Percentiles rank a stretch among this genome's conserved stretches.
phyloP scores from a whole-genome alignment of 2,113 vertebrate species.

The Diadophis punctatus region DNA sequence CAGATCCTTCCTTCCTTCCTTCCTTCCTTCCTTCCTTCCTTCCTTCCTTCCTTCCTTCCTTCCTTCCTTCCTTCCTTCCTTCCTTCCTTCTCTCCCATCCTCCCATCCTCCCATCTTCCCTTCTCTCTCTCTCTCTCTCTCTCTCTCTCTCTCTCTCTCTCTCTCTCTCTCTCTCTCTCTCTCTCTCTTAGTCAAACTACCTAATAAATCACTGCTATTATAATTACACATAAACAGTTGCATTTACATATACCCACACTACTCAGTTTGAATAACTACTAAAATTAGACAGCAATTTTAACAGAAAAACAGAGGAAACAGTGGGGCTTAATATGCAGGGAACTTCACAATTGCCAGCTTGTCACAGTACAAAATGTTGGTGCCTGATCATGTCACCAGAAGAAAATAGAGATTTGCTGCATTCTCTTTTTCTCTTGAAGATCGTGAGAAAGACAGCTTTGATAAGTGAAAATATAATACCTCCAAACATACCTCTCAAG shows the following conservation, averaged over 20 bases:
- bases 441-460: neutral
- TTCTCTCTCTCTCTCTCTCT: accelerated
- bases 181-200: neutral
- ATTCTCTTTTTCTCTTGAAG: neutral
- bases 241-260: neutral
- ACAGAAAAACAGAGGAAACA: neutral
- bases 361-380: neutral
- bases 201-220: neutral
- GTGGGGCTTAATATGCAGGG: slow-evolving; percentile 14
- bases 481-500: slow-evolving; percentile 3
- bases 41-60: neutral
- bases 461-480: slow-evolving; percentile 14
- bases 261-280: neutral
- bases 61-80: neutral
- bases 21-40: neutral
- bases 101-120: accelerated
- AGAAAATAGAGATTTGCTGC: neutral
- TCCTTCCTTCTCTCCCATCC: neutral
- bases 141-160: no score
- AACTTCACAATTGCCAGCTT: slow-evolving; percentile 5
- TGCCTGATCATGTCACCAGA: neutral
- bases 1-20: neutral
- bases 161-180: neutral
- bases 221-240: neutral
- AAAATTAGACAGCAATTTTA: slow-evolving; percentile 10